Conservation (phyloP, 2,113 vertebrate species). For the Sorex araneus region DNA sequence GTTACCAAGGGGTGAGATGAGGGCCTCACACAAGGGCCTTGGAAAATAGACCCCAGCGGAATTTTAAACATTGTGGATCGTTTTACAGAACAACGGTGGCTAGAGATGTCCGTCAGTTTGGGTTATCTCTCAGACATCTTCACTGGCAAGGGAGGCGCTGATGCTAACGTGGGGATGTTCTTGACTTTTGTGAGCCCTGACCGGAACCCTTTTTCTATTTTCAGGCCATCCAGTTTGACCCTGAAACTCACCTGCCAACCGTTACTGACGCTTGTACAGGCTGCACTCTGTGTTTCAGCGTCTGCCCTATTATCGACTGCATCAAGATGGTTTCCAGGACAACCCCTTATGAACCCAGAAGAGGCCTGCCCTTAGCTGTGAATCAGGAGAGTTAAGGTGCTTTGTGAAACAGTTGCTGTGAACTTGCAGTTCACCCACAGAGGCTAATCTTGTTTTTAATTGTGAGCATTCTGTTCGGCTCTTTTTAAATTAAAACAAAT, state of each 20-base stretch:
- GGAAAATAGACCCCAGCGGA: slow-evolving; percentile 57
- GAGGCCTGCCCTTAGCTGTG: slow-evolving; percentile 93
- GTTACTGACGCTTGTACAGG: slow-evolving; percentile 95
- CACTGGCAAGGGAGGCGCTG: slow-evolving; percentile 55
- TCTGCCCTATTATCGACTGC: slow-evolving; percentile 98
- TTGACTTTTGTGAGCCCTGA: slow-evolving; percentile 79
- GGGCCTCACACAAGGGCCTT: neutral
- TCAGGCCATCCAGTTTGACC: slow-evolving; percentile 96
- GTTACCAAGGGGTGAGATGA: neutral
- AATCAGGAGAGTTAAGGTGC: slow-evolving; percentile 88
- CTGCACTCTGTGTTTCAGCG: slow-evolving; percentile 95
- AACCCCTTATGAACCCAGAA: slow-evolving; percentile 92
- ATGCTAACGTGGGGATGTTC: slow-evolving; percentile 58
- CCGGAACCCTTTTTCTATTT: slow-evolving; percentile 84
- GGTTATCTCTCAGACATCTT: slow-evolving; percentile 59
- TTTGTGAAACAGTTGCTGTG: slow-evolving; percentile 67
- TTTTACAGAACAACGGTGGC: slow-evolving; percentile 82
- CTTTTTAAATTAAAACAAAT: slow-evolving; percentile 77
- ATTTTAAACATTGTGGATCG: slow-evolving; percentile 69
- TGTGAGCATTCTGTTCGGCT: slow-evolving; percentile 78
- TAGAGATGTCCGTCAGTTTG: slow-evolving; percentile 76
- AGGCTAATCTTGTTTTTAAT: slow-evolving; percentile 84
- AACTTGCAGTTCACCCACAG: slow-evolving; percentile 74
- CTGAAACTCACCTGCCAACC: slow-evolving; percentile 93
- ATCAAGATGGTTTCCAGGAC: slow-evolving; percentile 96